phyloP scores from a whole-genome alignment of 1,140 invertebrate genomes.

The Cyphomyrmex costatus region DNA sequence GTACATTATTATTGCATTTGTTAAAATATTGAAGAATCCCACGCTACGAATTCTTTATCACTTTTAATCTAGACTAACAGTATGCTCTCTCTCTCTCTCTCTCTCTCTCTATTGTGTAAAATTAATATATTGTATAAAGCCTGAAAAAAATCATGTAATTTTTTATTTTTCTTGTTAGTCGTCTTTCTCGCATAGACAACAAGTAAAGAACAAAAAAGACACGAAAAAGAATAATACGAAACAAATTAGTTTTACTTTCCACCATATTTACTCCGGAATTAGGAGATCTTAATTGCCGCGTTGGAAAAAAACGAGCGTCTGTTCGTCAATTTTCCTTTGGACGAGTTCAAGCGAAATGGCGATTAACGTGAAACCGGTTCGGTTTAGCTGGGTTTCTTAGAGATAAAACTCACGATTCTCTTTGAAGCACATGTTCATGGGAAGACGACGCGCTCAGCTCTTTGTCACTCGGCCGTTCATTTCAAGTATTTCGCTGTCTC shows the following conservation, averaged over 20 bases:
- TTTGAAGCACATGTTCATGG: conserved; percentile 51
- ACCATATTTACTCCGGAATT: background rate
- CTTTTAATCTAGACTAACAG: background rate
- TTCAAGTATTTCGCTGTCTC: conserved; percentile 28
- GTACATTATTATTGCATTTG: conserved; percentile 3
- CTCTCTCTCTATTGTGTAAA: background rate
- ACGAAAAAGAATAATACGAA: background rate
- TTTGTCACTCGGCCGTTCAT: conserved; percentile 46
- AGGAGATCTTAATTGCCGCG: conserved; percentile 14
- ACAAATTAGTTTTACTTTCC: background rate
- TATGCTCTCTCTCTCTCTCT: too few relatives aligned
- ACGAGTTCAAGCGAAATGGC: conserved; percentile 33
- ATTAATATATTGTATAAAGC: background rate
- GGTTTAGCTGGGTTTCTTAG: conserved; percentile 57
- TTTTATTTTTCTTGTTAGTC: background rate
- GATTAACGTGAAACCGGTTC: conserved; percentile 68
- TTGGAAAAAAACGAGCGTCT: conserved; percentile 57
- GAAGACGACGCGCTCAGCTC: conserved; percentile 23
- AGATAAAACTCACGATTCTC: conserved; percentile 44
- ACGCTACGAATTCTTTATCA: background rate
- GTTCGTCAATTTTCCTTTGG: conserved; percentile 49
- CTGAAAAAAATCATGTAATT: conserved; percentile 4
- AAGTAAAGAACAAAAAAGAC: background rate
- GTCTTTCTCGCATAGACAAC: background rate
- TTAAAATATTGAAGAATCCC: background rate